phyloP scores from a whole-genome alignment of 1,140 invertebrate genomes.

The Chymomyza costata region DNA sequence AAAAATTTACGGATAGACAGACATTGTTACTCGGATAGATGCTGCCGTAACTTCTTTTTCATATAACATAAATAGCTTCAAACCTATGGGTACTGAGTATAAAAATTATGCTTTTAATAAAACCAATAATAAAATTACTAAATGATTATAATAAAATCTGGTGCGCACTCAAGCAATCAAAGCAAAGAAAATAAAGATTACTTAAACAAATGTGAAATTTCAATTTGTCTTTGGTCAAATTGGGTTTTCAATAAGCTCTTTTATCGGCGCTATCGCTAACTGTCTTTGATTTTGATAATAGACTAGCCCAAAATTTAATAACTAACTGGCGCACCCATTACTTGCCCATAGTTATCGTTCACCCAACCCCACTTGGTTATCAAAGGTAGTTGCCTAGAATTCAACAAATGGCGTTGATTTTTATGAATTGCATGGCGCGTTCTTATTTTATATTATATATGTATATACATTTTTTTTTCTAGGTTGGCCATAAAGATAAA shows the following conservation, averaged over 20 bases:
- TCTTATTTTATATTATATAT: conserved; percentile 10
- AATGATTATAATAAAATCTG: too few species aligned
- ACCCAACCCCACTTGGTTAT: conserved; percentile 40
- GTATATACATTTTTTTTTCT: conserved; percentile 25
- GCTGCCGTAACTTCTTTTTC: too few species aligned
- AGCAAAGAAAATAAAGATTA: conserved; percentile 25
- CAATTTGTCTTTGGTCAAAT: conserved; percentile 55
- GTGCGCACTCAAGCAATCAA: conserved; percentile 18
- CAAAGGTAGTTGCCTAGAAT: conserved; percentile 25
- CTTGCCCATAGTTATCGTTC: too few species aligned
- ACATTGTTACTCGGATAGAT: too few species aligned
- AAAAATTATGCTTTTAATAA: too few species aligned
- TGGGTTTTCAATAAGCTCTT: conserved; percentile 46
- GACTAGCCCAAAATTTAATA: conserved; percentile 6
- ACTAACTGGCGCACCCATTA: conserved; percentile 14
- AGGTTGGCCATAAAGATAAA: conserved; percentile 54
- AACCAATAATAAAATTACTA: too few species aligned
- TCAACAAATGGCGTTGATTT: conserved; percentile 43
- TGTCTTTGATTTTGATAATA: conserved; percentile 49
- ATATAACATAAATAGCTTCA: too few species aligned
- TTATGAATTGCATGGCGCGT: conserved; percentile 10
- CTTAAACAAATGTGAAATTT: conserved; percentile 43
- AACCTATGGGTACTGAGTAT: too few species aligned
- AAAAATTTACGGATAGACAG: too few species aligned
- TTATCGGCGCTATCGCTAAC: conserved; percentile 53